A percentile compares a stretch with the other conserved stretches of the same genome.
phyloP scores from a whole-genome alignment of 2,888 invertebrate genomes.

The Drepanosiphum platanoidis region DNA sequence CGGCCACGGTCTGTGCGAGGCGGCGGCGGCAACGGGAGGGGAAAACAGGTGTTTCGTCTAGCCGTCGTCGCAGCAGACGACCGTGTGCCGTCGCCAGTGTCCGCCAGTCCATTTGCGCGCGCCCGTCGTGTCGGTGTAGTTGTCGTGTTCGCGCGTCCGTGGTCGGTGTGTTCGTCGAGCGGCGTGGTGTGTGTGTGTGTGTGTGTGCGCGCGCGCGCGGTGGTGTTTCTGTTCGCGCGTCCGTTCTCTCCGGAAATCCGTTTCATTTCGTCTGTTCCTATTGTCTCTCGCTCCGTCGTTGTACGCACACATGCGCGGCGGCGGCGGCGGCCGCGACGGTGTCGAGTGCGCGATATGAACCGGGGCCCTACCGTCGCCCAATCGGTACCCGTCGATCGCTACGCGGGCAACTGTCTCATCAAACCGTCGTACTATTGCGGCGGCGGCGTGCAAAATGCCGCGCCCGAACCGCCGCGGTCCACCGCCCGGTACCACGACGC shows the following conservation, averaged over 20 bases:
- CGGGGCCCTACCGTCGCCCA: slow-evolving; percentile 60
- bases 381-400: slow-evolving; percentile 71
- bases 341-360: slow-evolving; percentile 59
- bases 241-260: too few relatives aligned
- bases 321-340: slow-evolving; percentile 28
- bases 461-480: slow-evolving; percentile 63
- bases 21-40: slow-evolving; percentile 7
- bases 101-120: slow-evolving; percentile 10
- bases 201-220: too few relatives aligned
- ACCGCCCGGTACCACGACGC: background rate
- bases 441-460: slow-evolving; percentile 64
- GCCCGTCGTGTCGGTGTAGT: background rate
- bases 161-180: background rate
- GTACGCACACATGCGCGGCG: slow-evolving; percentile 24
- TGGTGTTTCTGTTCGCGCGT: background rate
- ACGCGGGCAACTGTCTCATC: slow-evolving; percentile 74
- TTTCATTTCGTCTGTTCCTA: background rate
- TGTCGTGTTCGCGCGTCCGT: background rate
- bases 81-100: slow-evolving; percentile 40
- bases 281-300: slow-evolving; percentile 11
- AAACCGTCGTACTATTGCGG: slow-evolving; percentile 66
- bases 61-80: slow-evolving; percentile 33
- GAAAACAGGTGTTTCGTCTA: slow-evolving; percentile 60
- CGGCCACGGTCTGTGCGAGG: background rate
- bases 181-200: background rate